Base-by-base conservation (phyloP, 2,888 invertebrate species). In the Aleiodes testaceus region DNA sequence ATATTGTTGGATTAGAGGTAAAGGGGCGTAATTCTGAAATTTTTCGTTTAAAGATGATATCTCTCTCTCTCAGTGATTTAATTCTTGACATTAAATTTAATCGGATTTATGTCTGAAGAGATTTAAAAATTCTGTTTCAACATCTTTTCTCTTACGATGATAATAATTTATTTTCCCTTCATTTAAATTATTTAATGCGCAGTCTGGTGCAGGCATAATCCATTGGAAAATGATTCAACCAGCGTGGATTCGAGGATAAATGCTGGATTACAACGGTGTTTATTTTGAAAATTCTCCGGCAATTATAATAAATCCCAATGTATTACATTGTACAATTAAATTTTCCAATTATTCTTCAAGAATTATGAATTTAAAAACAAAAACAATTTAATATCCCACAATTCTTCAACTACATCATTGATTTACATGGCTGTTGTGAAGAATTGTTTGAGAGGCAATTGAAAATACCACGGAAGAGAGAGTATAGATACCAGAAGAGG, bases 191-290 rank as follows among this genome's bases (percentile, higher is more conserved):
- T 49, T 52, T 52, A 52, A 52, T 52, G n/a, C 49, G n/a, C 20
- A 52, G 52, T 52, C 52, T 18, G 52, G 52, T 20, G 52, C 52
- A 52, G 22, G 22, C 52, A 52, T 52, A 52, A 52, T 52, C 52
- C 52, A 52, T 52, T 22, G 18, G 52, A 52, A 22, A 52, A 52
- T 52, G n/a, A 52, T 52, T 18, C 52, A 52, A 52, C 52, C 22
- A 22, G 52, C 52, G 52, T 20, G 52, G 52, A 52, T 52, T 18
- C 22, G 2, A 6, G 18, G 52, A 52, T 52, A 49, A 49, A 49
- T 49, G 49, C 14, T 49, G 49, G 49, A 49, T 49, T 49, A 49
- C 22, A 22, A 7, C 2, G 12, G 20, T 22, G 52, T 52, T 18
- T 52, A 52, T 52, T 52, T 52, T 20, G 52, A 7, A n/a, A 12